A percentile compares a stretch with the other conserved stretches of the same genome.
Evolutionary conservation across 1,140 invertebrate genomes (phyloP).

Genomic region (Drosophila gunungcola): DNA sequence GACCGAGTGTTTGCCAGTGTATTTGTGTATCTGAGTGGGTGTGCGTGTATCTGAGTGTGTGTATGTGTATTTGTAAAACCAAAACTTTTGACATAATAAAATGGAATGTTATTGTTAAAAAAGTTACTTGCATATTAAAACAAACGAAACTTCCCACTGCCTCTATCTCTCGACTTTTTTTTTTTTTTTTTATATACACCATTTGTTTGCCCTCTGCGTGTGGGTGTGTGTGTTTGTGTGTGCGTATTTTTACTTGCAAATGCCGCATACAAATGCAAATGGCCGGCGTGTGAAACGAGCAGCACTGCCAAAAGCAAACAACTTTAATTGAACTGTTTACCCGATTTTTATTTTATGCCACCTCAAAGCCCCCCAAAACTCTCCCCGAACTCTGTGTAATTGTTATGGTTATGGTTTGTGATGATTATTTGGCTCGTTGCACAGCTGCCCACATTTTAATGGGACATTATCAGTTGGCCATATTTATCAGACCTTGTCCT

Average conservation of each 20-base stretch:
- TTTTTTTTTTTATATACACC: conserved; percentile 7
- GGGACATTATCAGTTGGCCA: conserved; percentile 25
- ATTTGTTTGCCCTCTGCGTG: conserved; percentile 46
- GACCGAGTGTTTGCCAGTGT: conserved; percentile 23
- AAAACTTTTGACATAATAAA: conserved; percentile 84
- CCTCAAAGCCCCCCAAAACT: conserved; percentile 24
- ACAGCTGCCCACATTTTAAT: conserved; percentile 66
- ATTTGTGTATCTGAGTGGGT: conserved; percentile 17
- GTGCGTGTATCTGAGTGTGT: background rate
- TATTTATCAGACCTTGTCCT: background rate
- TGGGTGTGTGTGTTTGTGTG: conserved; percentile 17
- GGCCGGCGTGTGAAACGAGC: conserved; percentile 69
- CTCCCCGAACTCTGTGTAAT: conserved; percentile 52
- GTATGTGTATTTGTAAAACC: conserved; percentile 55
- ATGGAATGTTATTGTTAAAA: conserved; percentile 83
- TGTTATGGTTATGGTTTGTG: conserved; percentile 82
- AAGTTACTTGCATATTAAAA: conserved; percentile 83
- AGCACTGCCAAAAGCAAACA: conserved; percentile 73
- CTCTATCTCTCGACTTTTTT: conserved; percentile 2
- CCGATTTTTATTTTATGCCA: conserved; percentile 79
- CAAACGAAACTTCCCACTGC: conserved; percentile 71
- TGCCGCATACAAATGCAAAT: conserved; percentile 72
- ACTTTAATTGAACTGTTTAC: conserved; percentile 84
- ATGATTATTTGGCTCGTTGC: conserved; percentile 84
- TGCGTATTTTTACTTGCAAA: conserved; percentile 48